Conservation (phyloP, 1,140 invertebrate species). For the Lepidurus arcticus region DNA sequence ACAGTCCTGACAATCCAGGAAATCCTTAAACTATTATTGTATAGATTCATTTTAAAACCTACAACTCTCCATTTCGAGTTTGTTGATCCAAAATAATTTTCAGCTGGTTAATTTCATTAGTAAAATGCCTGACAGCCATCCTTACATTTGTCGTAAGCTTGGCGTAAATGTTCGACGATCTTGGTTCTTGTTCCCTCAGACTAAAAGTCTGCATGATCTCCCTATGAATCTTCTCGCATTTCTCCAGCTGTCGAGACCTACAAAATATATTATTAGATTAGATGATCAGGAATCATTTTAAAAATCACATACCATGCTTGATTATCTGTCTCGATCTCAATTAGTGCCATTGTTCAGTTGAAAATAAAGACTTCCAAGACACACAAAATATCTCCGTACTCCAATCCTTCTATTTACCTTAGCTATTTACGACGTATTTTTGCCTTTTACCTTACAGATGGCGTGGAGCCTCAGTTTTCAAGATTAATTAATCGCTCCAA, state of each 20-base stretch:
- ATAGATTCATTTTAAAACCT: not conserved
- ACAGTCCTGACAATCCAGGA: not conserved
- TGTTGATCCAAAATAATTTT: slow-evolving; percentile 2
- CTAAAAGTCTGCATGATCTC: slow-evolving; percentile 7
- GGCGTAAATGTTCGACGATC: not conserved
- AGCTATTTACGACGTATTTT: not conserved
- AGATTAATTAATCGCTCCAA: no score
- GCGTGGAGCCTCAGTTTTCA: not conserved
- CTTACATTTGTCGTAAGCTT: not conserved
- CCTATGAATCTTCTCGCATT: not conserved
- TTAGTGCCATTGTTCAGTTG: not conserved
- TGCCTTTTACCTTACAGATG: not conserved
- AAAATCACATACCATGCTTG: not conserved
- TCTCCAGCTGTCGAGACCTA: not conserved
- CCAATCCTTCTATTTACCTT: not conserved
- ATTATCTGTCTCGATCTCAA: not conserved
- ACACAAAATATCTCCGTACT: not conserved
- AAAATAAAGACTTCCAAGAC: not conserved
- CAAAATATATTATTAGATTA: not conserved
- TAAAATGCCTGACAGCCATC: slow-evolving; percentile 1
- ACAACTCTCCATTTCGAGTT: slow-evolving; percentile 15
- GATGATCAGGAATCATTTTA: not conserved
- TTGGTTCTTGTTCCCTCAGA: slow-evolving; percentile 11
- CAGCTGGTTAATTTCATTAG: not conserved
- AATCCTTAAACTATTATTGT: not conserved